A percentile compares a stretch with the other conserved stretches of the same genome.
Evolutionary conservation across 2,888 invertebrate species (phyloP).

Genomic region (Pantelozetes paolii): DNA sequence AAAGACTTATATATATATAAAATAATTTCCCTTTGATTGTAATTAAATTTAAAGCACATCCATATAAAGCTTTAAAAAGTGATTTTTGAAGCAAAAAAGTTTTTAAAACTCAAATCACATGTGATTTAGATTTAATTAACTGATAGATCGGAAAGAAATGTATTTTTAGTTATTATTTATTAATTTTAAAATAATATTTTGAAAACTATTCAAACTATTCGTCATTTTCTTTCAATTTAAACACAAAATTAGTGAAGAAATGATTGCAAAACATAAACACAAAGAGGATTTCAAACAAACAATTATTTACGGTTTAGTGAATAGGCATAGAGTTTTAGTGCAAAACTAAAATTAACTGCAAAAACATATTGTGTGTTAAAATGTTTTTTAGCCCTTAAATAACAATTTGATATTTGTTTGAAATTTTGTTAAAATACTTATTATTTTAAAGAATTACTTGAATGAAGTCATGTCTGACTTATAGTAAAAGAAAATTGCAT

Average conservation of each 20-base stretch:
- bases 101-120: background rate
- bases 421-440: too few relatives aligned
- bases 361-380: background rate
- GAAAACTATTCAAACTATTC: background rate
- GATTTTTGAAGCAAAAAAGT: too few relatives aligned
- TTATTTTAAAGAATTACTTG: too few relatives aligned
- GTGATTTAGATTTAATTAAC: background rate
- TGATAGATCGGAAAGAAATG: too few relatives aligned
- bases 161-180: too few relatives aligned
- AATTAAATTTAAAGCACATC: too few relatives aligned
- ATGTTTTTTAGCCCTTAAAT: too few relatives aligned
- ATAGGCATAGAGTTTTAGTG: background rate
- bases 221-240: constrained; percentile 12
- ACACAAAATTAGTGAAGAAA: background rate
- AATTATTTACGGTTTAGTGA: constrained; percentile 6
- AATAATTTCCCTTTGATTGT: too few relatives aligned
- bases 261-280: background rate
- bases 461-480: background rate
- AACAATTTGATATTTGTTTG: too few relatives aligned
- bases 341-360: constrained; percentile 1
- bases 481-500: background rate
- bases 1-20: too few relatives aligned
- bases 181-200: background rate
- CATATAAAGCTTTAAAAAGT: too few relatives aligned
- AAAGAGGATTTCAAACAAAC: background rate